These are phyloP conservation scores for Menidia menidia DNA, from an alignment of 2,797 vertebrate species.

Conservation along the genomic window DNA sequence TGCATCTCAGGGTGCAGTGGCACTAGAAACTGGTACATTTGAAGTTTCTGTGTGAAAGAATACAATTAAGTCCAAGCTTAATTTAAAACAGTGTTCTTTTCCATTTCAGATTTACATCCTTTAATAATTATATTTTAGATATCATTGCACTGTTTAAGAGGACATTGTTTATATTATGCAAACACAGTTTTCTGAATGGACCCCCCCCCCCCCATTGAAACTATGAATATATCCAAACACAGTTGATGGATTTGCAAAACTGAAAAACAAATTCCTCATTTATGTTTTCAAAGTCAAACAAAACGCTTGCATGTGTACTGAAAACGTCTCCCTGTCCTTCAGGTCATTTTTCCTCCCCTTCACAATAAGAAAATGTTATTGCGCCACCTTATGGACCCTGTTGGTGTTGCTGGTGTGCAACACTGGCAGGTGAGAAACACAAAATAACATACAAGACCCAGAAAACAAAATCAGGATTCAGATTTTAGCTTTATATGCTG, in stretches of 20 bases:
- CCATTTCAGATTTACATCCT: neutral
- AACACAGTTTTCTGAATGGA: neutral
- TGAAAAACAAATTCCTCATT: neutral
- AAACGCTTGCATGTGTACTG: neutral
- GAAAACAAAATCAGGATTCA: slow-evolving; percentile 28
- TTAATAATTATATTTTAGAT: neutral
- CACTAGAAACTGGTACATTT: neutral
- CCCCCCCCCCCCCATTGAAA: no score
- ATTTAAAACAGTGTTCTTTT: neutral
- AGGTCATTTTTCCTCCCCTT: slow-evolving; percentile 6
- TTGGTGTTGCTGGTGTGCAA: slow-evolving; percentile 45
- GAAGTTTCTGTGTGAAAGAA: slow-evolving; percentile 13
- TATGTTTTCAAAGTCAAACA: slow-evolving; percentile 5
- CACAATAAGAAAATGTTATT: slow-evolving; percentile 29
- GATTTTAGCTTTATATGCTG: slow-evolving; percentile 32
- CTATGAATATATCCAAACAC: no score
- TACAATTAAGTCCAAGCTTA: slow-evolving; percentile 17
- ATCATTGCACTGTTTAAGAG: no score
- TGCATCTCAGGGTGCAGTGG: slow-evolving; percentile 18
- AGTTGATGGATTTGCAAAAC: neutral
- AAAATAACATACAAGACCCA: slow-evolving; percentile 28
- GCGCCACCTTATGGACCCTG: slow-evolving; percentile 63
- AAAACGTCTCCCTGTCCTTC: slow-evolving; percentile 7
- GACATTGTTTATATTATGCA: neutral
- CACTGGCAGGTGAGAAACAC: neutral